phyloP scores from a whole-genome alignment of 1,140 invertebrate species.

The Teleopsis dalmanni region DNA sequence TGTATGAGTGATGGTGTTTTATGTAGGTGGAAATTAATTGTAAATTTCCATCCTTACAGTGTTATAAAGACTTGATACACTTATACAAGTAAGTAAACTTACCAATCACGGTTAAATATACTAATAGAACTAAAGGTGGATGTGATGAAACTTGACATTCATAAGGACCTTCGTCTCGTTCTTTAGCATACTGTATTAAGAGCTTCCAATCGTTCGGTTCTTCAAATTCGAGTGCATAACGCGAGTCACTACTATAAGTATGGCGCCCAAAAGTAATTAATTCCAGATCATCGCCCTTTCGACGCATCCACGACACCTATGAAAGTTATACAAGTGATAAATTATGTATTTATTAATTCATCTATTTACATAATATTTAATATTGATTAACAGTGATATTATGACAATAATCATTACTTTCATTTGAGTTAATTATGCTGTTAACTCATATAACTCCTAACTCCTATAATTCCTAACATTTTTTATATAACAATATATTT shows the following conservation, averaged over 20 bases:
- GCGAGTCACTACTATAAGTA: slow-evolving; percentile 71
- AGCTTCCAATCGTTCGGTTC: slow-evolving; percentile 74
- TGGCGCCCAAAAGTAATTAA: slow-evolving; percentile 68
- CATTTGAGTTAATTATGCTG: no score
- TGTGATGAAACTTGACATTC: slow-evolving; percentile 74
- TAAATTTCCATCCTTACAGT: not conserved
- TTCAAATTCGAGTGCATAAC: slow-evolving; percentile 64
- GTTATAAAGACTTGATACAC: not conserved
- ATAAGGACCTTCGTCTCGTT: slow-evolving; percentile 66
- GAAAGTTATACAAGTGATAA: no score
- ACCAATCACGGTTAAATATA: slow-evolving; percentile 69
- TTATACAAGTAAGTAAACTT: slow-evolving; percentile 29
- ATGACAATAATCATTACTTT: no score
- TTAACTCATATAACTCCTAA: no score
- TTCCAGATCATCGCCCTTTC: slow-evolving; percentile 63
- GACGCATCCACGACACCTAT: slow-evolving; percentile 69
- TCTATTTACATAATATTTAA: no score
- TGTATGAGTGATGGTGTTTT: not conserved
- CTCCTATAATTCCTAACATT: no score
- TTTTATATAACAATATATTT: no score
- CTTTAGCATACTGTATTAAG: slow-evolving; percentile 62
- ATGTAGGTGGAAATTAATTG: not conserved
- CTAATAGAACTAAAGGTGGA: slow-evolving; percentile 63
- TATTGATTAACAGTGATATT: no score
- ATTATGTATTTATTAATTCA: no score